Evolutionary conservation across 2,797 vertebrate species (phyloP), one percentile per base, ranked within the genome.

Genomic region (Fundulus diaphanus): DNA sequence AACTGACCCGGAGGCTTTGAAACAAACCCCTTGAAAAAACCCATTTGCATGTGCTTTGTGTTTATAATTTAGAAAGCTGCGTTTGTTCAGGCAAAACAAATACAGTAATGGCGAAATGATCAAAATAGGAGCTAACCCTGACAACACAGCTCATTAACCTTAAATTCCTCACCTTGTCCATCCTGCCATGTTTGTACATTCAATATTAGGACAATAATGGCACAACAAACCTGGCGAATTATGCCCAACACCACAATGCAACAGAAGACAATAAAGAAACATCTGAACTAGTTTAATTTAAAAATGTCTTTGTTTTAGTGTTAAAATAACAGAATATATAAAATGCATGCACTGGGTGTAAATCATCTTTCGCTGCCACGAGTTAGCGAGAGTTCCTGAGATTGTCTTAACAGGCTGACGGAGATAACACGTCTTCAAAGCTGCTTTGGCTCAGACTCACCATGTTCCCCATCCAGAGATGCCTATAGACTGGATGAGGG

Each of bases 381-480:
- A 31, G 74, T 59, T 75, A 18, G 70, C 31, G 67, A n/a, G 52
- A 81, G 5, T 24, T 42, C 61, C 74, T 29, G 3, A 77, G 72
- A 78, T 22, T 54, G 42, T 46, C 5, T 70, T 1, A 65, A 70
- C 11, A 46, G 48, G 16, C 33, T 72, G 49, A 20, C 61, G 18
- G 1, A 1, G 0, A 46, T 1, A 66, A 1, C 7, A 71, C 40
- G 35, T 18, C 16, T 71, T 80, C 54, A 68, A 56, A 79, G 44
- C 11, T 11, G 18, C 33, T 80, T 77, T 76, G 46, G 27, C 48
- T 75, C 24, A 51, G 67, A 78, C 97, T 98, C 89, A 99, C 98
- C 98, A 96, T 0, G 94, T 95, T 76, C 97, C 98, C 98, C 98
- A 99, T 18, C 94, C 95, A 0, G 94, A 81, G 76, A 99, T 87